A percentile compares a stretch with the other conserved stretches of the same genome.
Evolutionary conservation across 1,140 invertebrate genomes (phyloP).

Genomic region (Physella acuta): DNA sequence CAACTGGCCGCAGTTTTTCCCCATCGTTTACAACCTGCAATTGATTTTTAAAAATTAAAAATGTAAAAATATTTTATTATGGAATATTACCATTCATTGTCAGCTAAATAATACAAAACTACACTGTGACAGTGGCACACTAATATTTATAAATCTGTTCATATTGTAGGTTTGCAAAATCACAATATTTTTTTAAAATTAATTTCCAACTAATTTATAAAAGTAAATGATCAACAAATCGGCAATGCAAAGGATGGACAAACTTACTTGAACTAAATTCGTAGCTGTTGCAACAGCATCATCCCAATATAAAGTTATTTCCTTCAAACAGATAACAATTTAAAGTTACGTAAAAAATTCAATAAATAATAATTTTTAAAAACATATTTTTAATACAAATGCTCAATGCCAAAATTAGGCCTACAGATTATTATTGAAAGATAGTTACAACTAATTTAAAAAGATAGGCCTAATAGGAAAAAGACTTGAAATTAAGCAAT

Average conservation of each 20-base stretch:
- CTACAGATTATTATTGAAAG: too few species aligned
- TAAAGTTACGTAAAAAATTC: too few species aligned
- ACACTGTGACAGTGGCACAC: neutral
- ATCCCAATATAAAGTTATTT: too few species aligned
- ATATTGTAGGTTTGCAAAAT: neutral
- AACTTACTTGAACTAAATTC: too few species aligned
- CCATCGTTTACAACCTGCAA: constrained; percentile 59
- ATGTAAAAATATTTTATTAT: neutral
- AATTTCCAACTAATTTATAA: neutral
- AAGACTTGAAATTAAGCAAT: neutral
- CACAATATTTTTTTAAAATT: neutral
- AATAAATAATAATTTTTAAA: too few species aligned
- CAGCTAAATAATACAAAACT: neutral
- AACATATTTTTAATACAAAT: too few species aligned
- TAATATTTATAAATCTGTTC: neutral
- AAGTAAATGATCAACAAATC: too few species aligned
- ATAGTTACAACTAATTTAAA: neutral
- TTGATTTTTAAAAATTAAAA: neutral
- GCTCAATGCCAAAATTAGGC: too few species aligned
- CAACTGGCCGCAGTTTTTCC: constrained; percentile 52
- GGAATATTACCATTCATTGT: neutral
- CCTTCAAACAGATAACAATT: too few species aligned
- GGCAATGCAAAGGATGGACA: too few species aligned
- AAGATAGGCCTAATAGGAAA: neutral
- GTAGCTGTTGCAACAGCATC: too few species aligned